Base-by-base conservation (phyloP, 1,140 invertebrate genomes). In the Micrasema longulum region DNA sequence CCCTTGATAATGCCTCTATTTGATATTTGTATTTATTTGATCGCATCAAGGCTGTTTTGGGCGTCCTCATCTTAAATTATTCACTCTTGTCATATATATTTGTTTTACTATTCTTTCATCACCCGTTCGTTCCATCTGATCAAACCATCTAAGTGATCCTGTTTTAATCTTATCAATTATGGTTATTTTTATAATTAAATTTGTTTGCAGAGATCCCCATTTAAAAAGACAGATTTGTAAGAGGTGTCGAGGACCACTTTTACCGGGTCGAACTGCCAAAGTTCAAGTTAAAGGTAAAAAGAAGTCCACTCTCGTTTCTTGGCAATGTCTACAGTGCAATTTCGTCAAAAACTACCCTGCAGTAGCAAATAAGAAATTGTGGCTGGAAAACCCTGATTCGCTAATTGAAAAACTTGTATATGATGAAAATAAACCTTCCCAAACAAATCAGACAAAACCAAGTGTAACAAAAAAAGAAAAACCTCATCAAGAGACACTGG, bases 221-320 rank as follows among this genome's bases (percentile, higher is more conserved):
- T 80, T 88, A 43, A 87, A 88, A 76, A 79, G 85, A 62, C 83
- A 83, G 71, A 78, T 87, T 65, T 88, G 87, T 71, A 88, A 87
- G 74, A 84, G 82, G 73, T 88, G 87, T 69, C 78, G 80, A 50
- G 81, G 81, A 67, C 76, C 84, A 0, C 78, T 87, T 7, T 75
- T 87, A 35, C 70, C 83, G 9, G 81, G 81, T 11, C 76, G 79
- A 60, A 82, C 84, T 23, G 82, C 80, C 3, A 82, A 78, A 75
- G 79, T 85, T 63, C 83, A 82, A 77, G 79, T 87, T 31, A 84
- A 81, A 78, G 83, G 68, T 45, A 83, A 80, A 70, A 81, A 81
- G 22, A 82, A 81, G 66, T 67, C 64, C 35, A 82, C 83, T 68
- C 72, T 65, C 12, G 77, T 87, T 31, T 69, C 79, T 62, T 83